A percentile compares a stretch with the other conserved stretches of the same genome.
These are phyloP conservation scores for Fragum sueziense DNA, from an alignment of 2,888 invertebrate species.

Conservation along the genomic window DNA sequence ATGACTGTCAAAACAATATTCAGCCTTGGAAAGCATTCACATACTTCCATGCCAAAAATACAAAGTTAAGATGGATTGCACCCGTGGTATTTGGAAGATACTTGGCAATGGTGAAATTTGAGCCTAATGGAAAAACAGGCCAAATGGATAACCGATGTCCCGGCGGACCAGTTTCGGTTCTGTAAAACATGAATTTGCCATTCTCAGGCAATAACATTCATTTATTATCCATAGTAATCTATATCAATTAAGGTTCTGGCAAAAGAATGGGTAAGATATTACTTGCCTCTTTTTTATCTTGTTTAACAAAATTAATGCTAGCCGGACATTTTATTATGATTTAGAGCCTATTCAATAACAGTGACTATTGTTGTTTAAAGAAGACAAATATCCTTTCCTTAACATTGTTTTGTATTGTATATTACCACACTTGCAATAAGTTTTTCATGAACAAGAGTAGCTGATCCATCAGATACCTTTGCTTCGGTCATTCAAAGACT, in stretches of 20 bases:
- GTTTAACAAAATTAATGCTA: too few species aligned
- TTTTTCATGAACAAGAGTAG: too few species aligned
- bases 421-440: too few species aligned
- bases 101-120: constrained; percentile 9
- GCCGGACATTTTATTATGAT: too few species aligned
- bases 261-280: too few species aligned
- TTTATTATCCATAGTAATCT: not conserved
- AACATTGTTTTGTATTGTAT: too few species aligned
- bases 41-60: not conserved
- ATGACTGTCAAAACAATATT: not conserved
- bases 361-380: too few species aligned
- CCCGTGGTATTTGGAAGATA: constrained; percentile 13
- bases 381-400: too few species aligned
- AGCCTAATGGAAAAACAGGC: constrained; percentile 15
- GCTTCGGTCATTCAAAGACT: too few species aligned
- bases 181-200: constrained; percentile 5
- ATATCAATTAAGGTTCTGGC: not conserved
- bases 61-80: constrained; percentile 4
- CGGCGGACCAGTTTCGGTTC: not conserved
- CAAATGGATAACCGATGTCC: constrained; percentile 1
- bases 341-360: too few species aligned
- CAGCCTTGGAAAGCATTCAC: not conserved
- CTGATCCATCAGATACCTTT: too few species aligned
- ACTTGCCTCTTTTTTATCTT: too few species aligned
- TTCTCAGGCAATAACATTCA: constrained; percentile 1